Evolutionary conservation across 2,888 invertebrate genomes (phyloP).

Genomic region (Neelides folsomi): DNA sequence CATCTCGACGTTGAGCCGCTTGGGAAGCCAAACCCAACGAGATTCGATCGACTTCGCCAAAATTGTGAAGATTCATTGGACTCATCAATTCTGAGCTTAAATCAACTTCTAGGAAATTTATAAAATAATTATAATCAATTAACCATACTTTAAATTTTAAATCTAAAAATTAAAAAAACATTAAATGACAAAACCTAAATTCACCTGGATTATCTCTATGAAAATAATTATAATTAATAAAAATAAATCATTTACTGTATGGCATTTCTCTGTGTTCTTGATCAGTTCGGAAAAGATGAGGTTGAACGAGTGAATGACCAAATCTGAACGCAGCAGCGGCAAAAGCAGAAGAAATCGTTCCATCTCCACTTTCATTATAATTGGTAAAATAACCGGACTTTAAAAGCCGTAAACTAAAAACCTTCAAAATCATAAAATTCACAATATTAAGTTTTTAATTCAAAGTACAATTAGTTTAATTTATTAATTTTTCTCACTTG

Average conservation of each 20-base stretch:
- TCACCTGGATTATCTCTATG: not conserved
- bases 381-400: constrained; percentile 55
- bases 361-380: constrained; percentile 56
- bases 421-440: constrained; percentile 29
- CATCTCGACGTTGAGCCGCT: constrained; percentile 62
- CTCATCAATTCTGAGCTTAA: constrained; percentile 64
- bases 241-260: constrained; percentile 59
- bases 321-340: constrained; percentile 82
- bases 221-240: not conserved
- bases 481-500: constrained; percentile 38
- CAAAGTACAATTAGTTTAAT: not conserved
- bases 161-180: not conserved
- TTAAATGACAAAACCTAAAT: too few species aligned
- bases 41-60: constrained; percentile 65
- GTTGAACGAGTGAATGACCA: constrained; percentile 74
- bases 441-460: not conserved
- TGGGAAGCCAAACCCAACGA: constrained; percentile 64
- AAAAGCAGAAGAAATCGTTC: constrained; percentile 65
- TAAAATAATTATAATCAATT: constrained; percentile 4
- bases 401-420: constrained; percentile 56
- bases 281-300: constrained; percentile 67
- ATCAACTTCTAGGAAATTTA: constrained; percentile 54
- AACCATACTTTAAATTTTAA: constrained; percentile 1
- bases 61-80: constrained; percentile 50
- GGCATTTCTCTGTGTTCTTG: constrained; percentile 37